phyloP scores from a whole-genome alignment of 2,888 invertebrate genomes.

The Zaprionus obscuricornis region DNA sequence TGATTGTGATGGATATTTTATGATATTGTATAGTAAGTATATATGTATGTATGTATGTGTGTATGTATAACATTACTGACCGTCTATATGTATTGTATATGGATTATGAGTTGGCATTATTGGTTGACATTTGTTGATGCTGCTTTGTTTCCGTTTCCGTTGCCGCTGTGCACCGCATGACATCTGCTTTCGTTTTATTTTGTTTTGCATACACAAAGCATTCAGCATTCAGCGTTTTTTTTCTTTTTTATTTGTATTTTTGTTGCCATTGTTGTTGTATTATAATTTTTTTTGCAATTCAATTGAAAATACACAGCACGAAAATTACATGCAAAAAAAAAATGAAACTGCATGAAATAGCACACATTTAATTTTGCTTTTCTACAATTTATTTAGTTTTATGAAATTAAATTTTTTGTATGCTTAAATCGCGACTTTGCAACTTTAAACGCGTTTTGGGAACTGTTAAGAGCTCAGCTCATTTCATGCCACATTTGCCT shows the following conservation, averaged over 20 bases:
- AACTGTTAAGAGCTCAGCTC: not conserved
- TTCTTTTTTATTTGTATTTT: not conserved
- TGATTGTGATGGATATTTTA: constrained; percentile 47
- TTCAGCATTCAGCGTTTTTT: not conserved
- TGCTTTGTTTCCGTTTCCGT: constrained; percentile 71
- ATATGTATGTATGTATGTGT: too few species aligned
- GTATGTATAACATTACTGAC: constrained; percentile 37
- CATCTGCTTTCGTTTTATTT: constrained; percentile 35
- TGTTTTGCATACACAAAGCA: constrained; percentile 36
- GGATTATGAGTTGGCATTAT: constrained; percentile 19
- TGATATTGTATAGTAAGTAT: too few species aligned
- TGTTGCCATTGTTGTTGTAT: constrained; percentile 26
- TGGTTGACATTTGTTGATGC: constrained; percentile 51
- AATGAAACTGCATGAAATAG: constrained; percentile 22
- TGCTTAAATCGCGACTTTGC: constrained; percentile 10
- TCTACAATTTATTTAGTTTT: too few species aligned
- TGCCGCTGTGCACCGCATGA: constrained; percentile 53
- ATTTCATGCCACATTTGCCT: constrained; percentile 12
- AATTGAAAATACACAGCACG: constrained; percentile 45
- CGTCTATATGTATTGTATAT: constrained; percentile 21
- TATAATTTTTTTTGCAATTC: constrained; percentile 41
- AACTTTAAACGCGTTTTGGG: not conserved
- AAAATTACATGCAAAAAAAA: constrained; percentile 33
- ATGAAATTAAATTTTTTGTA: constrained; percentile 3
- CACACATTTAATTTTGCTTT: too few species aligned